Evolutionary conservation across 2,797 vertebrate species (phyloP).

Genomic region (Limosa lapponica): DNA sequence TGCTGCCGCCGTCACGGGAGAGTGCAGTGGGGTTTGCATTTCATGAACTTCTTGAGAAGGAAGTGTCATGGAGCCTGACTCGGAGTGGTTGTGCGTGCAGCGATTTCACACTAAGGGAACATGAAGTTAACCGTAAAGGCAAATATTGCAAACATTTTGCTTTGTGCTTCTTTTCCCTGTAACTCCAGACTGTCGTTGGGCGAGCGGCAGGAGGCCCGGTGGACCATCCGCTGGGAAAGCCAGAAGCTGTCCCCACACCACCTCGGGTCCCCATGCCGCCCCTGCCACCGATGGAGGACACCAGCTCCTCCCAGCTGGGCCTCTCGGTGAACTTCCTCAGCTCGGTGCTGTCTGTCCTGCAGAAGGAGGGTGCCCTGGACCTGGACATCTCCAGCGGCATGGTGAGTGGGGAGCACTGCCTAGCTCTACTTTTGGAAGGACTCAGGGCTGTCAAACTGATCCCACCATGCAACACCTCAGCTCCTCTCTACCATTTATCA

Average conservation of each 20-base stretch:
- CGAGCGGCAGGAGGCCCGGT: slow-evolving; percentile 30
- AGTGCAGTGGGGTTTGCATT: not conserved
- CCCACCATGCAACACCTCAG: fast-evolving
- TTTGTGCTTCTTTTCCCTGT: not conserved
- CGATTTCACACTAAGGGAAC: not conserved
- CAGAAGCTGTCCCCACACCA: not conserved
- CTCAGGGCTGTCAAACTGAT: fast-evolving
- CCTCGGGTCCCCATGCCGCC: not conserved
- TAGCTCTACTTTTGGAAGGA: fast-evolving
- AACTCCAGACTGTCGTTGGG: slow-evolving; percentile 26
- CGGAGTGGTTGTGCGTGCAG: fast-evolving
- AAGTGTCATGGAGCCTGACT: not conserved
- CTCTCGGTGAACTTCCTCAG: slow-evolving; percentile 52
- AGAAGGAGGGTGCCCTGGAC: slow-evolving; percentile 62
- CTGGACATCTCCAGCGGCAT: slow-evolving; percentile 43
- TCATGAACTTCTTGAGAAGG: not conserved
- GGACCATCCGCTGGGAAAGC: slow-evolving; percentile 49
- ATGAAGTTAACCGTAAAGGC: not conserved
- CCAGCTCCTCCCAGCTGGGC: slow-evolving; percentile 62
- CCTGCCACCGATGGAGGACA: slow-evolving; percentile 51
- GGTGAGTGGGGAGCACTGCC: slow-evolving; percentile 22
- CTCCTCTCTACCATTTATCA: fast-evolving
- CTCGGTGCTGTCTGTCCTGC: slow-evolving; percentile 56
- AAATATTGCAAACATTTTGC: not conserved
- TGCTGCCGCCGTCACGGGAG: not conserved